Conservation (phyloP, 1,140 invertebrate species). For the Saxidomus purpurata region DNA sequence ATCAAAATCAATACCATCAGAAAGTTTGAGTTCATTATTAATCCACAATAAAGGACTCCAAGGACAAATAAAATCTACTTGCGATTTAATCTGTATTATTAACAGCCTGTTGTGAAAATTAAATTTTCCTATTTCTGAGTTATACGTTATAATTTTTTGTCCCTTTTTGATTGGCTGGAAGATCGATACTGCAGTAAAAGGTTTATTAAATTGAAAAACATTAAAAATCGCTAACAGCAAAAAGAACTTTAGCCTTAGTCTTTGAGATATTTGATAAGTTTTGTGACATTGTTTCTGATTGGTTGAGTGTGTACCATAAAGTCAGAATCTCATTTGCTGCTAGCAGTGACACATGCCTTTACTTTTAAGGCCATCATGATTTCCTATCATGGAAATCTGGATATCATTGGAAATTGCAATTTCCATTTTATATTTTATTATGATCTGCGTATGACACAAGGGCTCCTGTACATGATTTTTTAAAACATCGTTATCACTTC, state of each 20-base stretch:
- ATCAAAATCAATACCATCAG: too few relatives aligned
- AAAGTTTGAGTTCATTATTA: too few relatives aligned
- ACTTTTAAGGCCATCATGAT: neutral
- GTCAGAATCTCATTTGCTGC: constrained; percentile 2
- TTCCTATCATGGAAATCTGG: constrained; percentile 35
- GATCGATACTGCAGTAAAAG: neutral
- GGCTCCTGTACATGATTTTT: neutral
- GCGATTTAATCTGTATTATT: too few relatives aligned
- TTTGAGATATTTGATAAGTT: constrained; percentile 2
- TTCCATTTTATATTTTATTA: constrained; percentile 50
- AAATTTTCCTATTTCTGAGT: too few relatives aligned
- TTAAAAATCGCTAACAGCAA: neutral
- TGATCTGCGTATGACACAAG: constrained; percentile 16
- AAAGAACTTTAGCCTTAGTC: neutral
- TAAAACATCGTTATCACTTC: neutral
- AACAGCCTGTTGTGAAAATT: too few relatives aligned
- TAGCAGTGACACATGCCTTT: constrained; percentile 23
- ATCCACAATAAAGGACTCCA: too few relatives aligned
- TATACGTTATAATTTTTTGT: too few relatives aligned
- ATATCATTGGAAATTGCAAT: constrained; percentile 11
- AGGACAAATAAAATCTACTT: too few relatives aligned
- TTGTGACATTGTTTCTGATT: constrained; percentile 31
- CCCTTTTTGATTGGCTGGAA: neutral
- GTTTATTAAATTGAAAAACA: neutral
- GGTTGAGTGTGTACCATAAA: constrained; percentile 8